phyloP scores from a whole-genome alignment of 2,888 invertebrate species.

The Polydrusus tereticollis region DNA sequence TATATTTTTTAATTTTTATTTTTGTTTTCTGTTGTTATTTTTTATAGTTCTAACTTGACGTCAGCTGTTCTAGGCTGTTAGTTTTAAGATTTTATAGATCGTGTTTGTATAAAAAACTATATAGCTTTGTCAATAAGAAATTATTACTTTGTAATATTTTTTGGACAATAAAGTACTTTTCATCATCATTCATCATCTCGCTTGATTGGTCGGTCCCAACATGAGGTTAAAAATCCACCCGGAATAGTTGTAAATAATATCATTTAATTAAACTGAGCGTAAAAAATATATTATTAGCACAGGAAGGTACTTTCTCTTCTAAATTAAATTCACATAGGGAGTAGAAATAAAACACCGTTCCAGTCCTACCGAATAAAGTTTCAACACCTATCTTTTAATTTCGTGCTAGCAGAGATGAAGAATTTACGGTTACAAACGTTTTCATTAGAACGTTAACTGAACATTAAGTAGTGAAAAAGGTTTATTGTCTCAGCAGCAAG shows the following conservation, averaged over 20 bases:
- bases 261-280: not conserved
- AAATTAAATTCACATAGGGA: constrained; percentile 8
- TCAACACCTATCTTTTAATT: constrained; percentile 19
- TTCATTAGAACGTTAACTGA: constrained; percentile 52
- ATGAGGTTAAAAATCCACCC: too few relatives aligned
- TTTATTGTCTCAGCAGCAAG: constrained; percentile 57
- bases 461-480: constrained; percentile 36
- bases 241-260: not conserved
- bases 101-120: too few relatives aligned
- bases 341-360: constrained; percentile 12
- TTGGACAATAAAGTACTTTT: too few relatives aligned
- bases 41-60: too few relatives aligned
- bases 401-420: constrained; percentile 50
- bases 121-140: too few relatives aligned
- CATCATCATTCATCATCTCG: too few relatives aligned
- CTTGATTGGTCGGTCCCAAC: too few relatives aligned
- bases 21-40: too few relatives aligned
- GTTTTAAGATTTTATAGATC: too few relatives aligned
- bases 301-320: not conserved
- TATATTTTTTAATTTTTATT: too few relatives aligned
- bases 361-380: constrained; percentile 7
- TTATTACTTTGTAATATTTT: too few relatives aligned
- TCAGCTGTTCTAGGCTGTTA: too few relatives aligned
- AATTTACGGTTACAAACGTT: constrained; percentile 59
- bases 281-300: not conserved